A percentile compares a stretch with the other conserved stretches of the same genome.
These are phyloP conservation scores for Tenthredo scrophulariae DNA, from an alignment of 2,888 invertebrate genomes.

Conservation along the genomic window DNA sequence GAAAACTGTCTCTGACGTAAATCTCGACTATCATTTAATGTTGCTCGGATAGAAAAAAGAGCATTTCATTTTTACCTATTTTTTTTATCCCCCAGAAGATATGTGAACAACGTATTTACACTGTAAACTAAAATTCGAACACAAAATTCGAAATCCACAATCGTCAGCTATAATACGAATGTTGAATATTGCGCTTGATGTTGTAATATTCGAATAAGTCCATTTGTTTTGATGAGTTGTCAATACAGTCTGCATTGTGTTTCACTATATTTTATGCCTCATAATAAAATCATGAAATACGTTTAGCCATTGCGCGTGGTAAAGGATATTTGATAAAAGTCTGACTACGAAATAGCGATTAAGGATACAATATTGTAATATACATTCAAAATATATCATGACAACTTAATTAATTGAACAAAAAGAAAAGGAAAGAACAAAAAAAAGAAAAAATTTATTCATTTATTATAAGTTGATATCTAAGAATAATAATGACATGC, in stretches of 20 bases:
- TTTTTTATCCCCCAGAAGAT: neutral
- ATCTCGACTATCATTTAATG: neutral
- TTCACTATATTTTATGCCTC: neutral
- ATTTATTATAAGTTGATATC: conserved; percentile 4
- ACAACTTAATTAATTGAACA: neutral
- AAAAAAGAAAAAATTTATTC: neutral
- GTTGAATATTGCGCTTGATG: neutral
- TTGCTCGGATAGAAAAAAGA: neutral
- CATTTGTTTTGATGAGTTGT: conserved; percentile 6
- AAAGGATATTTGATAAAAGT: neutral
- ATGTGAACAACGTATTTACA: neutral
- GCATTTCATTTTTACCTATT: neutral
- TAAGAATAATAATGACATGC: conserved; percentile 7
- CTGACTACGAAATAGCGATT: neutral
- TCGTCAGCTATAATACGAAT: neutral
- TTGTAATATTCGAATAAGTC: neutral
- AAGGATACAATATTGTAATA: neutral
- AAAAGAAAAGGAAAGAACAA: neutral
- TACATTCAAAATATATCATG: neutral
- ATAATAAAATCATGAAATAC: conserved; percentile 1
- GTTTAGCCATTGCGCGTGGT: neutral
- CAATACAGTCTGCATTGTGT: neutral
- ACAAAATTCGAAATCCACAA: neutral
- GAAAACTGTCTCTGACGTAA: conserved; percentile 57
- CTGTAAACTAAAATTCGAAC: neutral